Base-by-base conservation (phyloP, 2,888 invertebrate species). In the Strigamia maritima region DNA sequence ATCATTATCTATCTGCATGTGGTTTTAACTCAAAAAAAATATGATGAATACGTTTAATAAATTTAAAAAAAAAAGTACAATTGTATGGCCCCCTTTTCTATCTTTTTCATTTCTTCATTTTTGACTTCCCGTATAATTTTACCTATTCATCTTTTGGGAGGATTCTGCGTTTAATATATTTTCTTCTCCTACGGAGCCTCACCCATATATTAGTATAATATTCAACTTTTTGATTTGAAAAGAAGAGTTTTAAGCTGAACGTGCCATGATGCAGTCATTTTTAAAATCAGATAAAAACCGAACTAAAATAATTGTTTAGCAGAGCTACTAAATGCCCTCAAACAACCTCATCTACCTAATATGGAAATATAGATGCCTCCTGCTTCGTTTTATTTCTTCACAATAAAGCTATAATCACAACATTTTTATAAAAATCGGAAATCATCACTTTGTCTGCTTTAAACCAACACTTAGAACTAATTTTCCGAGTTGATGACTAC, bases 51-150 rank as follows among this genome's bases (percentile, higher is more conserved):
- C 12, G 31, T 70, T 35, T 16, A 74, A 8, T 35, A 74, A 54
- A 75, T 10, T 76, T 44, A 79, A 75, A 60, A 76, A 35, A 38
- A 54, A 54, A 38, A 28, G 12, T 1, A 60, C 24, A 14, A 44
- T 16, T 54, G 19, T 26, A 1, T 22, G 14, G 16, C 14, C 40
- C 79, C 76, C 40, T 2, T 22, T 35, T 14, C 7, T 22, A 35
- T 35, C 19, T 75, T 75, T 80, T 65, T 70, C 70, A 24, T 70
- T 49, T 49, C 28, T 70, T 70, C 70, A 70, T 70, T 70, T 70
- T 12, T 70, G 70, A 70, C 70, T 70, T 70, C 70, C 70, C 70
- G 70, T 70, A 70, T 70, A 70, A 70, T 70, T 70, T 70, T 28
- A 70, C 70, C 70, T 70, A 70, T 70, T 70, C 70, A 26, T 70